Evolutionary conservation across 2,113 vertebrate genomes (phyloP).

Genomic region (Ophthalmolycus amberensis): DNA sequence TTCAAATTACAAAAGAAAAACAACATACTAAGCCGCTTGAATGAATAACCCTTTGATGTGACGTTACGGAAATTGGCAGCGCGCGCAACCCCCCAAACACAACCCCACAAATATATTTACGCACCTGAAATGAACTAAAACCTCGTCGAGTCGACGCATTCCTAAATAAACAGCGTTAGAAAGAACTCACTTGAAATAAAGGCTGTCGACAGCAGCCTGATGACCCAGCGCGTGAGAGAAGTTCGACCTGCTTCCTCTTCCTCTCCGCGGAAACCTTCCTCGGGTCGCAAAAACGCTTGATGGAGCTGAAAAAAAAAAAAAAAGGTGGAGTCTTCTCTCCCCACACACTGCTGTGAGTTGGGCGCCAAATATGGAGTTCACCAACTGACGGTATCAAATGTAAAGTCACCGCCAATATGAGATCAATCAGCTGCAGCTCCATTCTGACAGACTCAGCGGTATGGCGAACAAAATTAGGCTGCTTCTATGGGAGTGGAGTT

Average conservation of each 20-base stretch:
- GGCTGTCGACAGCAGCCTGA: not conserved
- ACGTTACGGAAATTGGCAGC: not conserved
- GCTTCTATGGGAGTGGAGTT: not conserved
- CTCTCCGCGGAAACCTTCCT: constrained; percentile 48
- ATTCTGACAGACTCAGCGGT: not conserved
- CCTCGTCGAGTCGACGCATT: too few relatives aligned
- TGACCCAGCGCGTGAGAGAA: constrained; percentile 3
- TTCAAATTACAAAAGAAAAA: not conserved
- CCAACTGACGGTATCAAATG: constrained; percentile 9
- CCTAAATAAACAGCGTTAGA: not conserved
- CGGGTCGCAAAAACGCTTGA: constrained; percentile 51
- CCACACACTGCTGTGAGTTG: not conserved
- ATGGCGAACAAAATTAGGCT: fast-evolving
- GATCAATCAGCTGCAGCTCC: not conserved
- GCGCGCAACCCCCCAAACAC: not conserved
- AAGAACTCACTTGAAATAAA: constrained; percentile 33
- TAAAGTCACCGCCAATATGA: not conserved
- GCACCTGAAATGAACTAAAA: not conserved
- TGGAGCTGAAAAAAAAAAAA: constrained; percentile 22
- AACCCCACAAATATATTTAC: not conserved
- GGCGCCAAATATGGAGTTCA: constrained; percentile 58
- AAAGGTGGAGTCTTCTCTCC: constrained; percentile 73
- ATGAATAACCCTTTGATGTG: not conserved
- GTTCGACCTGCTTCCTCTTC: constrained; percentile 56
- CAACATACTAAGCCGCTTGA: not conserved